Evolutionary conservation across 1,140 invertebrate species (phyloP).

Genomic region (Dendroctonus valens): DNA sequence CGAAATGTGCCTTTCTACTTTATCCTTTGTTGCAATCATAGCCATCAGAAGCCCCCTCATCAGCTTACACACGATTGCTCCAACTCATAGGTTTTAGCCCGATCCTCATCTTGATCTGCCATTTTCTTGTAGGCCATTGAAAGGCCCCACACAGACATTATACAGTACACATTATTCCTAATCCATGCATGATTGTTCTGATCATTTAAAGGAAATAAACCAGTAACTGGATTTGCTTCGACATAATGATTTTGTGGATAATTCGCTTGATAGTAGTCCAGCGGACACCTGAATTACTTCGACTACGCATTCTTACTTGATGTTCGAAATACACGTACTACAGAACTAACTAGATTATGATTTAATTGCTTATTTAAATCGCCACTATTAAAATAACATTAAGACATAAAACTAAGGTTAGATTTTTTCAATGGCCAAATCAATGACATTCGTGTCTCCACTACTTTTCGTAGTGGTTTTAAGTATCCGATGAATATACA

Average conservation of each 20-base stretch:
- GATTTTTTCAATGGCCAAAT: conserved; percentile 17
- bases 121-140: conserved; percentile 99
- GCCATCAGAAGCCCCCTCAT: conserved; percentile 88
- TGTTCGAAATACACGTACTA: too few species aligned
- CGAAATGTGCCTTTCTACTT: conserved; percentile 71
- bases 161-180: conserved; percentile 96
- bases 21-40: conserved; percentile 98
- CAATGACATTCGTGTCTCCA: conserved; percentile 10
- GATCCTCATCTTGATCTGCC: conserved; percentile 96
- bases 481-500: too few species aligned
- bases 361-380: too few species aligned
- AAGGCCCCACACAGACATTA: conserved; percentile 95
- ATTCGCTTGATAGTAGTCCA: conserved; percentile 95
- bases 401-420: too few species aligned
- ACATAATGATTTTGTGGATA: conserved; percentile 88
- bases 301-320: conserved; percentile 54
- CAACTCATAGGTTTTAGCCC: conserved; percentile 96
- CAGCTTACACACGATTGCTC: conserved; percentile 86
- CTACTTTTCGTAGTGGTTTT: too few species aligned
- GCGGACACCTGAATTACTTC: conserved; percentile 92
- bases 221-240: conserved; percentile 93
- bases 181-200: conserved; percentile 96
- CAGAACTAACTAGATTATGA: too few species aligned
- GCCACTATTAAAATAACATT: too few species aligned
- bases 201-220: conserved; percentile 82